Evolutionary conservation across 2,888 invertebrate genomes (phyloP).

Genomic region (Parasteatoda lunata): DNA sequence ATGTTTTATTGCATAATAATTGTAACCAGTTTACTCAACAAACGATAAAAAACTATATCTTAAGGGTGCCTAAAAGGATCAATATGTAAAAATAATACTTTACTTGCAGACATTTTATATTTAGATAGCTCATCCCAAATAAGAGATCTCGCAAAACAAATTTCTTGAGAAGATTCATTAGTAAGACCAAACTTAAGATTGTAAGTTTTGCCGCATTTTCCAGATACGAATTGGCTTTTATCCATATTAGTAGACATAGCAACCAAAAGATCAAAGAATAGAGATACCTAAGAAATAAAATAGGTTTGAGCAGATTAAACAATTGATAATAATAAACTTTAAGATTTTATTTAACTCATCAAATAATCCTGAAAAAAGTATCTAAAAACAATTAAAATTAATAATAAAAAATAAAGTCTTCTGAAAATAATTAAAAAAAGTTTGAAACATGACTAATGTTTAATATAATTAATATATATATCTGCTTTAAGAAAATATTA

Average conservation of each 20-base stretch:
- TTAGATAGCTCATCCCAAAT: slow-evolving; percentile 73
- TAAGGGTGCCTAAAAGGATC: no score
- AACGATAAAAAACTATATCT: no score
- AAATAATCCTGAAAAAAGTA: no score
- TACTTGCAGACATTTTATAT: slow-evolving; percentile 73
- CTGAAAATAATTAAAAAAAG: no score
- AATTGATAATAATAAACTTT: background rate
- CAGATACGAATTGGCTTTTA: slow-evolving; percentile 73
- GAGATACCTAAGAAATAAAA: slow-evolving; percentile 74
- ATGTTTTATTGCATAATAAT: no score
- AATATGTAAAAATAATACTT: slow-evolving; percentile 9
- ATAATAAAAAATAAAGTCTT: no score
- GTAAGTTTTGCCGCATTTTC: slow-evolving; percentile 71
- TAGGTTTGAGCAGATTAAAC: background rate
- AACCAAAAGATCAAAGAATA: slow-evolving; percentile 77
- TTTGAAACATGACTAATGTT: no score
- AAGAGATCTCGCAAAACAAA: slow-evolving; percentile 72
- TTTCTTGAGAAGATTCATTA: slow-evolving; percentile 63
- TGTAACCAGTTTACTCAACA: no score
- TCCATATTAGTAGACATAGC: slow-evolving; percentile 75
- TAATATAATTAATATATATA: no score
- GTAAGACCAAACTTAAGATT: slow-evolving; percentile 66
- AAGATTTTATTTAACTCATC: no score
- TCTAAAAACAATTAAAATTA: no score
- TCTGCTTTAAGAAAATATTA: no score